phyloP scores from a whole-genome alignment of 2,113 vertebrate genomes.

The Chaetodon auriga region DNA sequence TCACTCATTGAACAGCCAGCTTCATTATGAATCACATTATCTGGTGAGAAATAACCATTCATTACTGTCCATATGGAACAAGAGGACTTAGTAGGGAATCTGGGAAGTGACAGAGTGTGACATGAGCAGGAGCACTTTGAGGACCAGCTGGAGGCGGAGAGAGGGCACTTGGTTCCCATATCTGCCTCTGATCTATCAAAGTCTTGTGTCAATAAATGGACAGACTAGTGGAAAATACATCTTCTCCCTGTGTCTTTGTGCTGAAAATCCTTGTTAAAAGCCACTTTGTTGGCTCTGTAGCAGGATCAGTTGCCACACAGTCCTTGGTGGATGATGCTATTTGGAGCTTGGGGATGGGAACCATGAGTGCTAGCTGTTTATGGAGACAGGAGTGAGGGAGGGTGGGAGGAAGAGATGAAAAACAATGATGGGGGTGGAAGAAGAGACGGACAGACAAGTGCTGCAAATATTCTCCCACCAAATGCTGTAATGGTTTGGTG shows the following conservation, averaged over 20 bases:
- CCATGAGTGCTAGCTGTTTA: slow-evolving; percentile 52
- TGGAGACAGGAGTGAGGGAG: slow-evolving; percentile 26
- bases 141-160: slow-evolving; percentile 1
- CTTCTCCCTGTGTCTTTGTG: slow-evolving; percentile 30
- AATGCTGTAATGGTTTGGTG: not conserved
- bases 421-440: slow-evolving; percentile 4
- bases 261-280: slow-evolving; percentile 54
- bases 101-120: not conserved
- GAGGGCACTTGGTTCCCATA: slow-evolving; percentile 16
- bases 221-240: slow-evolving; percentile 44
- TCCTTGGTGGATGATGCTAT: slow-evolving; percentile 66
- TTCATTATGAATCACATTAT: slow-evolving; percentile 18
- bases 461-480: not conserved
- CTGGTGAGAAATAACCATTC: not conserved
- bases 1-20: not conserved
- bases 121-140: slow-evolving; percentile 6
- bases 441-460: slow-evolving; percentile 10
- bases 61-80: not conserved
- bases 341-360: slow-evolving; percentile 58
- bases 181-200: slow-evolving; percentile 15
- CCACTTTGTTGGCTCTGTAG: slow-evolving; percentile 48
- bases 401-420: not conserved
- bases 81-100: not conserved
- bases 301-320: slow-evolving; percentile 50
- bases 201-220: slow-evolving; percentile 51